Conservation (phyloP, 2,888 invertebrate genomes). For the Cyclophora albipunctata region DNA sequence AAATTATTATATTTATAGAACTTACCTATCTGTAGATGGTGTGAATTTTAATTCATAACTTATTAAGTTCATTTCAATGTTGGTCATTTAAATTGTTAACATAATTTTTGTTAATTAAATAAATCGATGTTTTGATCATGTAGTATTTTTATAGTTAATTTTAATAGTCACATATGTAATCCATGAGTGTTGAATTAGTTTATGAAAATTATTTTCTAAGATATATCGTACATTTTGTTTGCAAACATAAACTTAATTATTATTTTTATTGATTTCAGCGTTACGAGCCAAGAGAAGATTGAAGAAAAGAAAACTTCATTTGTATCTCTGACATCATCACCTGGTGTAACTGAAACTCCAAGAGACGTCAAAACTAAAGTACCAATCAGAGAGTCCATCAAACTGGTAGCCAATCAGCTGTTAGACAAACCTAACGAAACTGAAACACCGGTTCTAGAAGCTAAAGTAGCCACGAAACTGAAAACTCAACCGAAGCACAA, state of each 20-base stretch:
- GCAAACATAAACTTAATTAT: not conserved
- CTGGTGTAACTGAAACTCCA: slow-evolving; percentile 30
- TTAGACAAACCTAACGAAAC: slow-evolving; percentile 62
- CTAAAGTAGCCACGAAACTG: slow-evolving; percentile 78
- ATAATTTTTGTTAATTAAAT: too few relatives aligned
- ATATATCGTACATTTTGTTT: not conserved
- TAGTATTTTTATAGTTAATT: too few relatives aligned
- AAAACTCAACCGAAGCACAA: slow-evolving; percentile 67
- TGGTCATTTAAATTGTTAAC: too few relatives aligned
- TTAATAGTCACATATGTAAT: too few relatives aligned
- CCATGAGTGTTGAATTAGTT: too few relatives aligned
- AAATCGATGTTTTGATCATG: too few relatives aligned
- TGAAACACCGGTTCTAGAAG: slow-evolving; percentile 66
- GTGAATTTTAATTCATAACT: too few relatives aligned
- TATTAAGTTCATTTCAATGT: too few relatives aligned
- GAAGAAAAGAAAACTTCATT: slow-evolving; percentile 12
- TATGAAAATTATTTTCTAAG: too few relatives aligned
- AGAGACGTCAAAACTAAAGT: slow-evolving; percentile 57
- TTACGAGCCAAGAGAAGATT: slow-evolving; percentile 13
- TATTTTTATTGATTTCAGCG: slow-evolving; percentile 26
- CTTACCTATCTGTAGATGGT: too few relatives aligned
- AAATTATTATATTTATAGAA: too few relatives aligned
- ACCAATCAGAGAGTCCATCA: slow-evolving; percentile 74
- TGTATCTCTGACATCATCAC: slow-evolving; percentile 11
- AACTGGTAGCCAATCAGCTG: slow-evolving; percentile 75